Evolutionary conservation across 2,888 invertebrate genomes (phyloP).

Genomic region (Dione vanillae): DNA sequence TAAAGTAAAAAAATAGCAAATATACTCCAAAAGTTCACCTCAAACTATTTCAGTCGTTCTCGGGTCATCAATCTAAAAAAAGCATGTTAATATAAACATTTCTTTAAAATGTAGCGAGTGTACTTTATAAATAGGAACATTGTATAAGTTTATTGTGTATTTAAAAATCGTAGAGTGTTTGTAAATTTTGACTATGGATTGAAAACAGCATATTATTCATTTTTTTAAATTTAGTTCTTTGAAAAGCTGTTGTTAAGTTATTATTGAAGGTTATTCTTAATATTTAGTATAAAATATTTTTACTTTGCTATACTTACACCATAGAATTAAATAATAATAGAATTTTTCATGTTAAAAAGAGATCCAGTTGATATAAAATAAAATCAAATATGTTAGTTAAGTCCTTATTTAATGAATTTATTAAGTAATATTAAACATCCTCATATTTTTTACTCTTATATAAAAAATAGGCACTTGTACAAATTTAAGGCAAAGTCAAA

Average conservation of each 20-base stretch:
- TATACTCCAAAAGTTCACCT: not conserved
- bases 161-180: not conserved
- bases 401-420: not conserved
- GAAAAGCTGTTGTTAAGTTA: not conserved
- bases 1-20: no score
- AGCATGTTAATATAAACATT: slow-evolving; percentile 16
- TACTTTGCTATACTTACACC: no score
- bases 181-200: not conserved
- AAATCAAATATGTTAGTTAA: no score
- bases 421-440: not conserved
- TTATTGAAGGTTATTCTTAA: not conserved
- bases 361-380: no score
- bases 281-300: no score
- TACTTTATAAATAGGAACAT: not conserved
- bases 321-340: no score
- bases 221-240: not conserved
- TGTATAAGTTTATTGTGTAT: not conserved
- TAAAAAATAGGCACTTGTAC: not conserved
- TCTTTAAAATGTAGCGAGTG: not conserved
- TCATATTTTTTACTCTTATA: not conserved
- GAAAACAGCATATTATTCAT: not conserved
- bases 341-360: no score
- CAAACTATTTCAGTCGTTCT: not conserved
- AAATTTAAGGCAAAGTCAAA: not conserved
- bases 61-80: slow-evolving; percentile 12